Evolutionary conservation across 2,888 invertebrate species (phyloP).

Genomic region (Sclerodermus sp.): DNA sequence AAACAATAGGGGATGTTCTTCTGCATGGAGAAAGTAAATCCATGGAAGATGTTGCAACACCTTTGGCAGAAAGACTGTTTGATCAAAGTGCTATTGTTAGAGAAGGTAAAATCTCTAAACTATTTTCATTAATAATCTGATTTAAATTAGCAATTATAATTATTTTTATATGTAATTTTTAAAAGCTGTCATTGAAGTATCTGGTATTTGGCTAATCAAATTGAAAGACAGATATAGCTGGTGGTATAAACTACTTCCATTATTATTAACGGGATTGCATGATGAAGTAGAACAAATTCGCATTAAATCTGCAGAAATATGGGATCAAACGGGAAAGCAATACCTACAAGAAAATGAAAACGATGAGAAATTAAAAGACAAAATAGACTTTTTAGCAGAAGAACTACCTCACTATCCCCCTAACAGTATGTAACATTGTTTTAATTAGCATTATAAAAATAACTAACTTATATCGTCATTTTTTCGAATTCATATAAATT

Average conservation of each 20-base stretch:
- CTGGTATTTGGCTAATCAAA: constrained; percentile 76
- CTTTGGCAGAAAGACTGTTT: constrained; percentile 85
- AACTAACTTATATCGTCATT: no score
- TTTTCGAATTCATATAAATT: background rate
- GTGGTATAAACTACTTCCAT: constrained; percentile 82
- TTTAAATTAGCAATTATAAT: background rate
- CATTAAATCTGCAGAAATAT: constrained; percentile 65
- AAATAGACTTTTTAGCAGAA: constrained; percentile 73
- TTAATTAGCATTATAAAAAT: no score
- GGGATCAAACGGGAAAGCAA: constrained; percentile 75
- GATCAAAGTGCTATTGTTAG: constrained; percentile 81
- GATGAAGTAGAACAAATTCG: constrained; percentile 80
- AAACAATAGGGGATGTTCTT: constrained; percentile 70
- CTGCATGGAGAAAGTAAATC: constrained; percentile 72
- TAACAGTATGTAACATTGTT: constrained; percentile 61
- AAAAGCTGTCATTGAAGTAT: constrained; percentile 71
- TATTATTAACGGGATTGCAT: constrained; percentile 80
- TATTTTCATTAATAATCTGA: no score
- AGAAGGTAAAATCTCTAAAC: constrained; percentile 39
- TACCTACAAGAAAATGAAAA: constrained; percentile 86
- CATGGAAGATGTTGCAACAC: constrained; percentile 72
- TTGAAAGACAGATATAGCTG: constrained; percentile 87
- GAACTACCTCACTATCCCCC: constrained; percentile 74
- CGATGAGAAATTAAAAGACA: constrained; percentile 74
- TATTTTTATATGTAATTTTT: background rate